Evolutionary conservation across 2,113 vertebrate species (phyloP).

Genomic region (Cettia cetti): DNA sequence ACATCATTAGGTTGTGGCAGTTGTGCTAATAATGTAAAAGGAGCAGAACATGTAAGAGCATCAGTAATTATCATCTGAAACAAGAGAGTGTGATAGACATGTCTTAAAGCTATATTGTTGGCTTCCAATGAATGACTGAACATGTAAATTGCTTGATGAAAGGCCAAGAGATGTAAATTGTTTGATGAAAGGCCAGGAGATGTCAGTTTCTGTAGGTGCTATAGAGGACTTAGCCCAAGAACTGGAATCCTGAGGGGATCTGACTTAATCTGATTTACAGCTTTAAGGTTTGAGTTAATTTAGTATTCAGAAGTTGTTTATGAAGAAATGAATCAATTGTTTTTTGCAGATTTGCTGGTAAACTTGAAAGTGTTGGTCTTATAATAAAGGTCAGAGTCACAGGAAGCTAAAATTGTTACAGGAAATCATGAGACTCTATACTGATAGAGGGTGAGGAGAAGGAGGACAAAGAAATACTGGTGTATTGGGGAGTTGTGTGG

Average conservation of each 20-base stretch:
- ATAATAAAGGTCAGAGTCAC: background rate
- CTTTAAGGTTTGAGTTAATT: background rate
- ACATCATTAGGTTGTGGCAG: background rate
- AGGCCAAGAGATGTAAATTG: background rate
- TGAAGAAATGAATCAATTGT: background rate
- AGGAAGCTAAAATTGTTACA: background rate
- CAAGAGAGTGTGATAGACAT: background rate
- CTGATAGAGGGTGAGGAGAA: background rate
- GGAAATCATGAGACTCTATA: background rate
- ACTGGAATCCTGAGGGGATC: background rate
- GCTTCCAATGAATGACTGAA: background rate
- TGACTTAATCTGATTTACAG: background rate
- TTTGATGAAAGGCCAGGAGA: background rate
- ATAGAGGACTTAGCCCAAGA: background rate
- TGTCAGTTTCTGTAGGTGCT: background rate
- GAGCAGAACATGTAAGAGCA: background rate
- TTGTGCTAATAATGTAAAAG: background rate
- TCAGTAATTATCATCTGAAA: background rate
- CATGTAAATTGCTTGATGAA: background rate
- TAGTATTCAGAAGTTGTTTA: background rate
- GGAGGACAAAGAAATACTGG: background rate
- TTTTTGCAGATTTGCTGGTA: background rate
- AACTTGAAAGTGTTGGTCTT: background rate
- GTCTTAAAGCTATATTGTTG: background rate
- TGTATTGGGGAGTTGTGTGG: accelerated